Percentiles rank a stretch among this genome's conserved stretches.
Evolutionary conservation across 2,888 invertebrate species (phyloP).

Genomic region (Barypeithes pellucidus): DNA sequence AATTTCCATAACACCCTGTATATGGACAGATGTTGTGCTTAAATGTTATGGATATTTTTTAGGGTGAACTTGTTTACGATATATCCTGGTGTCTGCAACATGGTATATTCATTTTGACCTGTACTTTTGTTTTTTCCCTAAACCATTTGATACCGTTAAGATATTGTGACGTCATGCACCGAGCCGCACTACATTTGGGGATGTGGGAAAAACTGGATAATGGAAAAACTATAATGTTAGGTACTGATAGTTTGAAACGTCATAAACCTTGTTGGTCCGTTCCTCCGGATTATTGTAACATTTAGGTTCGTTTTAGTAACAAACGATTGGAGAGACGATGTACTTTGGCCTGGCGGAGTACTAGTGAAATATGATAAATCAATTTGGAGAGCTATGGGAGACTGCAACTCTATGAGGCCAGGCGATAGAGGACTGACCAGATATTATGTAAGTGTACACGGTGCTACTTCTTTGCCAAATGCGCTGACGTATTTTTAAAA

Average conservation of each 20-base stretch:
- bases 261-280: too few relatives aligned
- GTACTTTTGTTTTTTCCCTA: conserved; percentile 86
- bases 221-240: conserved; percentile 61
- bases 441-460: conserved; percentile 92
- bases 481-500: too few relatives aligned
- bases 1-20: too few relatives aligned
- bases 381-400: conserved; percentile 83
- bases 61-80: conserved; percentile 85
- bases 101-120: conserved; percentile 87
- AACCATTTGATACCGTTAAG: conserved; percentile 77
- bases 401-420: conserved; percentile 91
- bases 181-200: conserved; percentile 92
- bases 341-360: conserved; percentile 84
- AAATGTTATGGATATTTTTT: too few relatives aligned
- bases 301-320: conserved; percentile 54
- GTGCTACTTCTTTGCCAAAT: too few relatives aligned
- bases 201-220: conserved; percentile 76
- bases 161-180: conserved; percentile 92
- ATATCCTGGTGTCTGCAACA: conserved; percentile 89
- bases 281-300: too few relatives aligned
- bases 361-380: conserved; percentile 82
- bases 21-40: too few relatives aligned
- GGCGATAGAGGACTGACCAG: conserved; percentile 85
- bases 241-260: neutral
- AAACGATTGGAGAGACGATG: conserved; percentile 73